Evolutionary conservation across 2,113 vertebrate species (phyloP).

Genomic region (Cyphomyrus discorhynchus): DNA sequence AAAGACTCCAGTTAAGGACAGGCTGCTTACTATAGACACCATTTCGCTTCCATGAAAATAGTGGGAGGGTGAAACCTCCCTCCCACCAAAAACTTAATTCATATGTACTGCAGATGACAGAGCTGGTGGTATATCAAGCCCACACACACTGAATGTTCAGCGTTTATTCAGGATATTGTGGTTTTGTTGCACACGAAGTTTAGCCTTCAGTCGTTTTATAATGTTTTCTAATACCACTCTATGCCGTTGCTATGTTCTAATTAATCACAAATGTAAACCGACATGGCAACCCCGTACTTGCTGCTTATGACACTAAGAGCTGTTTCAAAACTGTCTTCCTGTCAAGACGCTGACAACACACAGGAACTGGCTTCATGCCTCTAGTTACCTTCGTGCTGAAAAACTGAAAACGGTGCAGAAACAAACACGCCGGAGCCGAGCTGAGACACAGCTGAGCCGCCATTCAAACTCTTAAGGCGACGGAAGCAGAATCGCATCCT

Average conservation of each 20-base stretch:
- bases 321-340: background rate
- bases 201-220: background rate
- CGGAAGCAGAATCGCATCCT: background rate
- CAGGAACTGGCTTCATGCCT: background rate
- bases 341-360: background rate
- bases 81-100: background rate
- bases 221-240: background rate
- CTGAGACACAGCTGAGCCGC: background rate
- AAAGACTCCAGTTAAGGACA: background rate
- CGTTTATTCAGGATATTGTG: background rate
- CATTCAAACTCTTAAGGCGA: background rate
- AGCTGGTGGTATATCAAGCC: background rate
- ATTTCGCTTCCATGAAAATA: background rate
- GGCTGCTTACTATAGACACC: background rate
- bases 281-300: background rate
- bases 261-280: background rate
- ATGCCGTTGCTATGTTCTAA: background rate
- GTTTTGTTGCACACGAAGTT: background rate
- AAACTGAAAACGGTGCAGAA: background rate
- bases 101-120: slow-evolving; percentile 6
- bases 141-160: background rate
- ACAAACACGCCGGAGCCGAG: background rate
- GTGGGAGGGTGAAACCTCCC: background rate
- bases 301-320: background rate
- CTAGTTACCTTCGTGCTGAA: background rate